A percentile compares a stretch with the other conserved stretches of the same genome.
Conservation (phyloP, 2,888 invertebrate genomes). For the Ophraella communa region DNA sequence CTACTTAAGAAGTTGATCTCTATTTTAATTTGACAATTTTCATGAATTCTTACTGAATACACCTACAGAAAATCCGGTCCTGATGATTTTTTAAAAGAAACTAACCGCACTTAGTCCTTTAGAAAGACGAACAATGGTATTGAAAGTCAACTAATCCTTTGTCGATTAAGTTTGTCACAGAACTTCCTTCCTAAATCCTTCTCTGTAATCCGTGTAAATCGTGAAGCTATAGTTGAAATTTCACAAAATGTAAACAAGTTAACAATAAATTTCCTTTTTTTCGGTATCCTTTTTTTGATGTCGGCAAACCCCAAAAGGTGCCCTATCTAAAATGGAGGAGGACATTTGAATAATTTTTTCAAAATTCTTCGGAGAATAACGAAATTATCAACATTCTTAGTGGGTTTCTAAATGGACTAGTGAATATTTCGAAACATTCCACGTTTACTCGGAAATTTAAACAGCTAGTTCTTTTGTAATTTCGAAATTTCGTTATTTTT, state of each 20-base stretch:
- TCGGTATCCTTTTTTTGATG: constrained; percentile 20
- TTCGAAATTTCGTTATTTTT: background rate
- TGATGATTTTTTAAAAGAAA: too few relatives aligned
- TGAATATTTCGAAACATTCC: constrained; percentile 3
- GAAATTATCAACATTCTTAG: constrained; percentile 19
- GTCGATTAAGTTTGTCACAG: background rate
- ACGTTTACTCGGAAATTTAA: background rate
- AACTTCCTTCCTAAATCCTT: background rate
- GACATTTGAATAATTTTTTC: constrained; percentile 24
- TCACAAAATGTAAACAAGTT: constrained; percentile 21
- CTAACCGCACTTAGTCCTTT: too few relatives aligned
- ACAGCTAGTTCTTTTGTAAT: background rate
- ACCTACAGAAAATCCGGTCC: too few relatives aligned
- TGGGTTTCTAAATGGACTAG: constrained; percentile 9
- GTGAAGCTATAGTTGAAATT: constrained; percentile 2
- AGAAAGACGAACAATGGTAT: too few relatives aligned
- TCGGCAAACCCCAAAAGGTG: constrained; percentile 8
- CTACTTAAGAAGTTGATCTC: too few relatives aligned
- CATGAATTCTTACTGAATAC: too few relatives aligned
- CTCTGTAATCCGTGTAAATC: constrained; percentile 14
- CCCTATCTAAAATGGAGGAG: constrained; percentile 22
- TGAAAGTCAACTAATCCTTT: background rate
- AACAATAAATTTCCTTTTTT: constrained; percentile 13
- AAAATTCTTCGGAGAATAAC: constrained; percentile 20
- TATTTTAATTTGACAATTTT: too few relatives aligned